Evolutionary conservation across 2,113 vertebrate genomes (phyloP).

Genomic region (Mungos mungo): DNA sequence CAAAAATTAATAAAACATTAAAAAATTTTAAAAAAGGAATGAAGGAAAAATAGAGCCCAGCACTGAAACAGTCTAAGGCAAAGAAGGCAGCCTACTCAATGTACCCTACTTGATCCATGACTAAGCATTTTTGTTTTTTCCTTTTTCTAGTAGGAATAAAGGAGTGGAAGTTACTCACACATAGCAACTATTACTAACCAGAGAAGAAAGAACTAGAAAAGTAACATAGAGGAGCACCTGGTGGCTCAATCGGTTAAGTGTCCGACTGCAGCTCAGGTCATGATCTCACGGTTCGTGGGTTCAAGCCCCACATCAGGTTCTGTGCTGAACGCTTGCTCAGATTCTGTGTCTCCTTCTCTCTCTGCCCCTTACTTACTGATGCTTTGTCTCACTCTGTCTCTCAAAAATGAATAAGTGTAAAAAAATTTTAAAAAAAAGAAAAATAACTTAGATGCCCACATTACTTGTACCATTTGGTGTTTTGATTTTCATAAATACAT

Average conservation of each 20-base stretch:
- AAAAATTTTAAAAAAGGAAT: too few relatives aligned
- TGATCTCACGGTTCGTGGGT: too few relatives aligned
- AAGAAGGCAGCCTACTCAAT: rapidly evolving
- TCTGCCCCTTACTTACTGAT: too few relatives aligned
- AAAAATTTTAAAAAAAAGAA: not conserved
- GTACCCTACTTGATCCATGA: rapidly evolving
- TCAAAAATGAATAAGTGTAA: too few relatives aligned
- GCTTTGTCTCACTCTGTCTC: too few relatives aligned
- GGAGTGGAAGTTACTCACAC: not conserved
- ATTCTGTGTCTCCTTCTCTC: too few relatives aligned
- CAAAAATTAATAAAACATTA: too few relatives aligned
- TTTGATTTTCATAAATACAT: not conserved
- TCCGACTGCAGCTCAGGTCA: too few relatives aligned
- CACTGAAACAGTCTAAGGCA: not conserved
- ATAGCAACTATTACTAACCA: not conserved
- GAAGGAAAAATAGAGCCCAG: not conserved
- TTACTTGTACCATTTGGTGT: not conserved
- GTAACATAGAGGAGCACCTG: not conserved
- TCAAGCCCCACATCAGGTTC: too few relatives aligned
- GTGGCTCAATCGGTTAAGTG: too few relatives aligned
- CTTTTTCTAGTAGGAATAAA: not conserved
- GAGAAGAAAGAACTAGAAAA: not conserved
- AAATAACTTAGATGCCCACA: not conserved
- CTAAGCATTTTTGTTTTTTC: rapidly evolving
- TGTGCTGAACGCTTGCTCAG: too few relatives aligned